Evolutionary conservation across 2,113 vertebrate genomes (phyloP), one percentile per base, ranked within the genome.

Genomic region (Varanus salvator): DNA sequence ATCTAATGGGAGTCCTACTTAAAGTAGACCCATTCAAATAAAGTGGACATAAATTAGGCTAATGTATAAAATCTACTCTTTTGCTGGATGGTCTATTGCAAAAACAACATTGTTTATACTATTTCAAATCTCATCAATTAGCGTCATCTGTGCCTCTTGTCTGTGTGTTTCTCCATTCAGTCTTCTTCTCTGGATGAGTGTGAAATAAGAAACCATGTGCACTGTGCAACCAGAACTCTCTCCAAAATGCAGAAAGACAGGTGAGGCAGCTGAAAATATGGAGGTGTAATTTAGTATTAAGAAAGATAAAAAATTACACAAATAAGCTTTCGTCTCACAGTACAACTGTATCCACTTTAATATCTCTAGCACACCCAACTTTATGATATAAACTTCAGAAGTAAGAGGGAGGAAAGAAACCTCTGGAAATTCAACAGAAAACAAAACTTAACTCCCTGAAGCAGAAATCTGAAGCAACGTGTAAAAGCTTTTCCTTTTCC

Each of bases 401-500:
- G 21, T 69, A 87, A 85, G 86, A 85, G 11, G 48, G 54, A 89
- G 48, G 87, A 81, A 86, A 86, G 8, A 60, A 68, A 87, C 60
- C 77, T 74, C 93, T 94, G 85, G 82, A 88, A 57, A 50, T 71
- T 71, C n/a, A 69, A 85, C 34, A 3, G 29, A 31, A 8, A 72
- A 88, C 74, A 92, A 95, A 93, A 94, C 27, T 9, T 4, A 71
- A 66, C 3, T 9, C 12, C 64, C 60, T 87, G 84, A 90, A 93
- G 85, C 17, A 44, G 90, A 90, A 91, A 89, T 84, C 91, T 85
- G 44, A 0, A 29, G 86, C 87, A 93, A 91, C 85, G 23, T 7
- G 75, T 91, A 87, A 52, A 71, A 95, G 76, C 74, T 90, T 94
- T 72, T 44, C 38, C 8, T 25, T 94, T 95, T 93, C 48, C 84